Base-by-base conservation (phyloP, 2,888 invertebrate genomes). In the Lycaena phlaeas region DNA sequence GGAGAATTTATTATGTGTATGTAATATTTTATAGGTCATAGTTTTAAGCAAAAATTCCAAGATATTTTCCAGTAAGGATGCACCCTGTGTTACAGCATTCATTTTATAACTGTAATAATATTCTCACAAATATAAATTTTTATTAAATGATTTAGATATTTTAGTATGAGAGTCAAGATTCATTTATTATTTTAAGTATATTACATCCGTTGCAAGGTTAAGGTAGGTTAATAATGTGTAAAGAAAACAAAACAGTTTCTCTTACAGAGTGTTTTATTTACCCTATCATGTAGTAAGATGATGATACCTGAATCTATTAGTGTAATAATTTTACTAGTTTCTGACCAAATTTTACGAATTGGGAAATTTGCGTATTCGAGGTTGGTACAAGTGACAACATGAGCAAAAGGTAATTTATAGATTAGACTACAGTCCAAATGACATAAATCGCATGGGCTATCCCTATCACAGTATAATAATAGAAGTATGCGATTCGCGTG, bases 111-210 rank as follows among this genome's bases (percentile, higher is more conserved):
- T 64, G 61, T 68, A 64, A 64, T 68, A 64, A 64, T 68, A 70
- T 73, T 67, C 64, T 72, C 69, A 65, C 73, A 71, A 63, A 75
- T 72, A 68, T 54, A 72, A 58, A 52, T 65, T 71, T 75, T 67
- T 73, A 71, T 69, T 66, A 44, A 58, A 70, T 56, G 60, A 56
- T 61, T 65, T 45, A 43, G 31, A 59, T 75, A 75, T 63, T 57
- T 61, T 73, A 74, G 68, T 54, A 56, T 64, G 68, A 73, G 70
- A 81, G 81, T 78, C 78, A 73, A 45, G 71, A 78, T 76, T 76
- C 77, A 71, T 79, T 77, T 78, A 79, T 71, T 78, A 75, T 76
- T 73, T 71, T 77, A 81, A 75, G 70, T 64, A 65, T 70, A 71
- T 68, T 67, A 73, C 66, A 55, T 68, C 61, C 63, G 61, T 57